Evolutionary conservation across 92 coral and sea anemone genomes (phyloP).

Genomic region (Umimayanthus kanabou): DNA sequence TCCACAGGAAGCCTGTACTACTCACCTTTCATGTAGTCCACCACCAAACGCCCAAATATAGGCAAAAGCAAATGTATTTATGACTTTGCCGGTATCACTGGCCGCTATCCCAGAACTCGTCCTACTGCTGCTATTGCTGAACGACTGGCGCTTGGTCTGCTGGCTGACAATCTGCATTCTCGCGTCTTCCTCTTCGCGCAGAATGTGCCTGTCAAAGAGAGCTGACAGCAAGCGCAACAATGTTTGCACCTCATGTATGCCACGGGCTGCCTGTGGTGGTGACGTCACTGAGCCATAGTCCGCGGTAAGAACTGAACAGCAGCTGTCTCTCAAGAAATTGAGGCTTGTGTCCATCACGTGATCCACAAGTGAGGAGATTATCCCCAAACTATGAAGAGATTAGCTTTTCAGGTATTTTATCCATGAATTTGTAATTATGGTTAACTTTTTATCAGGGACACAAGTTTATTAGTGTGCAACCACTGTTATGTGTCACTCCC

Average conservation of each 20-base stretch:
- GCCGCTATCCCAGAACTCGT: constrained; percentile 87
- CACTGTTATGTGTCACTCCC: no score
- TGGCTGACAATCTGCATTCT: constrained; percentile 60
- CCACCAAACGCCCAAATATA: constrained; percentile 99
- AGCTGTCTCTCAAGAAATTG: constrained; percentile 67
- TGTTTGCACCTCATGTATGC: constrained; percentile 83
- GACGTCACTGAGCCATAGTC: constrained; percentile 54
- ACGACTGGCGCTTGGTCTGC: constrained; percentile 66
- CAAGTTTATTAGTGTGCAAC: no score
- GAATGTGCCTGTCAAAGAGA: constrained; percentile 88
- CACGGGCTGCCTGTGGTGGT: constrained; percentile 74
- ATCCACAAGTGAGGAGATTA: constrained; percentile 88
- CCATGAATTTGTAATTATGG: no score
- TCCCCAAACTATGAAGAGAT: constrained; percentile 69
- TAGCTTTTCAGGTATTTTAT: no score
- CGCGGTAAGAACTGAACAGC: constrained; percentile 72
- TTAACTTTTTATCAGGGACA: no score
- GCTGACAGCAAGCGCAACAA: constrained; percentile 83
- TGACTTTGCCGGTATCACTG: constrained; percentile 84
- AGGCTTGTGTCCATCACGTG: constrained; percentile 83
- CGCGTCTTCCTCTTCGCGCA: constrained; percentile 85
- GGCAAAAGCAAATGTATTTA: constrained; percentile 88
- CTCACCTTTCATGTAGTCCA: constrained; percentile 88
- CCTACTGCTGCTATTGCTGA: constrained; percentile 74
- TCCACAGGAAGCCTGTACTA: no score